Percentiles rank a stretch among this genome's conserved stretches.
These are phyloP conservation scores for Macrotrachela quadricornifera DNA, from an alignment of 1,140 invertebrate species.

Conservation along the genomic window DNA sequence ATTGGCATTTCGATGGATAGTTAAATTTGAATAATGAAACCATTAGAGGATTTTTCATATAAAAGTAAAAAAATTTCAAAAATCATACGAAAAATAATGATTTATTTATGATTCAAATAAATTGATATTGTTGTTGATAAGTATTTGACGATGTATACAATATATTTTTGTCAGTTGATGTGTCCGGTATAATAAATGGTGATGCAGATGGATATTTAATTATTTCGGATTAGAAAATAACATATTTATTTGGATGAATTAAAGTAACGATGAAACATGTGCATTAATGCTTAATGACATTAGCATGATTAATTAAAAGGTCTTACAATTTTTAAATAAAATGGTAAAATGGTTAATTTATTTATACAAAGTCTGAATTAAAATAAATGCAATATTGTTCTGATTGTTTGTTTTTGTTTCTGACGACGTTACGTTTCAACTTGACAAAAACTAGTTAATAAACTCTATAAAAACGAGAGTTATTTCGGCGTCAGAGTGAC, in stretches of 20 bases:
- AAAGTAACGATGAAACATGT: conserved; percentile 93
- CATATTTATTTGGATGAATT: conserved; percentile 88
- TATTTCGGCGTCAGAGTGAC: no score
- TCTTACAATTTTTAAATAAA: no score
- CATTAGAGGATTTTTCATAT: conserved; percentile 83
- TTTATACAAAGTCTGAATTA: no score
- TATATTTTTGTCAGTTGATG: conserved; percentile 91
- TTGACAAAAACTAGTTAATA: no score
- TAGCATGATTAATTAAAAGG: conserved; percentile 92
- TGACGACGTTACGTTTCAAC: no score
- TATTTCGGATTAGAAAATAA: conserved; percentile 98
- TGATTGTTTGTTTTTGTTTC: no score
- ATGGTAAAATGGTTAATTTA: no score
- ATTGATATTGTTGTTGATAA: no score
- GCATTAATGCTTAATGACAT: conserved; percentile 82
- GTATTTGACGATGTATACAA: conserved; percentile 85
- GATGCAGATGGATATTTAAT: conserved; percentile 97
- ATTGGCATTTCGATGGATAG: conserved; percentile 97
- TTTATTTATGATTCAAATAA: no score
- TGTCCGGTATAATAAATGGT: conserved; percentile 91
- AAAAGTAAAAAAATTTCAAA: conserved; percentile 92
- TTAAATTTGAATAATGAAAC: conserved; percentile 91
- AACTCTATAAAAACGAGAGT: no score
- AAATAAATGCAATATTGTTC: no score
- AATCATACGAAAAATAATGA: conserved; percentile 79